phyloP scores from a whole-genome alignment of 2,113 vertebrate species.

The Cacatua alba region DNA sequence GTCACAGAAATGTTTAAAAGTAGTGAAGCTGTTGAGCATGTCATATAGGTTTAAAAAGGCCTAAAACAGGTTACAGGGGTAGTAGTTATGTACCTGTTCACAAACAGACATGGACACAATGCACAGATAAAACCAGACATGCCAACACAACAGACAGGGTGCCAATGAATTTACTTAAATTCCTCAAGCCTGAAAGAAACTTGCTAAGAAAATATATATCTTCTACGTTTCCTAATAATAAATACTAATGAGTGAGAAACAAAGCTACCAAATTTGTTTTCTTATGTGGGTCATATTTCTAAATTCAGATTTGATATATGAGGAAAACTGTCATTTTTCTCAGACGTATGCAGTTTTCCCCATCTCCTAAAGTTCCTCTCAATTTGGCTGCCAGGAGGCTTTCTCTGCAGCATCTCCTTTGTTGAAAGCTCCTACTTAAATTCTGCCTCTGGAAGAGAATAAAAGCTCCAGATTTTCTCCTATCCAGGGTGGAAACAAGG shows the following conservation, averaged over 20 bases:
- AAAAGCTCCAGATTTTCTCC: background rate
- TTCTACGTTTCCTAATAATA: background rate
- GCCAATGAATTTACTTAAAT: background rate
- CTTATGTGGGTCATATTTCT: background rate
- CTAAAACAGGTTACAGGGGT: background rate
- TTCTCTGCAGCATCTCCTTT: background rate
- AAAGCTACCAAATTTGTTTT: background rate
- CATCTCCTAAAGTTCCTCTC: background rate
- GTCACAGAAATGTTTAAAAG: background rate
- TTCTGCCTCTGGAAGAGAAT: background rate
- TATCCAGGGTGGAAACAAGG: background rate
- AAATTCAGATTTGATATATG: background rate
- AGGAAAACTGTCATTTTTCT: background rate
- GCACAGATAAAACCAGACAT: background rate
- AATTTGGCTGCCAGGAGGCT: background rate
- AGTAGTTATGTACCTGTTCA: background rate
- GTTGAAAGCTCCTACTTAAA: background rate
- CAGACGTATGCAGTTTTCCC: background rate
- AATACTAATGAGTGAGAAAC: background rate
- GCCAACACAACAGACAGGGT: background rate
- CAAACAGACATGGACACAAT: background rate
- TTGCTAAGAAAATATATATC: background rate
- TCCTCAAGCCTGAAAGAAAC: background rate
- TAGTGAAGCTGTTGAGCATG: background rate
- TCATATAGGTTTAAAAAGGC: background rate